These are phyloP conservation scores for Arion vulgaris DNA, from an alignment of 1,140 invertebrate genomes.

Conservation along the genomic window DNA sequence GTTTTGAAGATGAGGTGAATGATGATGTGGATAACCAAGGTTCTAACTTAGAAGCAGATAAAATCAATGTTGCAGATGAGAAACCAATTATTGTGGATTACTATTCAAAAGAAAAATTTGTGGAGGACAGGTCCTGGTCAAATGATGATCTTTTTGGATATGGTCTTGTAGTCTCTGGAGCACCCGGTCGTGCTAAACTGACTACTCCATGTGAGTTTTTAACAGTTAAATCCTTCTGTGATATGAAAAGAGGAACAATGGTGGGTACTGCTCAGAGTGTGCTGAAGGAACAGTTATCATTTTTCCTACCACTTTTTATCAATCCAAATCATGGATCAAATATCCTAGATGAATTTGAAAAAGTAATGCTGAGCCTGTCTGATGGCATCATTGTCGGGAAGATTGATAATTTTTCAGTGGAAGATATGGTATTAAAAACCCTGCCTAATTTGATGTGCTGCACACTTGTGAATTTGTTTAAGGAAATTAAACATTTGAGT, in stretches of 20 bases:
- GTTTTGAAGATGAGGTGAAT: conserved; percentile 38
- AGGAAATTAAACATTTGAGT: conserved; percentile 63
- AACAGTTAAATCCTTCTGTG: conserved; percentile 50
- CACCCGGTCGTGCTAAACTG: conserved; percentile 51
- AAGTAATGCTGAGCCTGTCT: conserved; percentile 50
- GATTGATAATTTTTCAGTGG: conserved; percentile 51
- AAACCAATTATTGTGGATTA: conserved; percentile 43
- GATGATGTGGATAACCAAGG: background rate
- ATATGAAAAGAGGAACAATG: conserved; percentile 52
- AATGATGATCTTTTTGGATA: conserved; percentile 58
- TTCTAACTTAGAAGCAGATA: background rate
- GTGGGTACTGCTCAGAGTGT: conserved; percentile 57
- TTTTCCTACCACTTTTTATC: conserved; percentile 63
- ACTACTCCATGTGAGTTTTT: conserved; percentile 64
- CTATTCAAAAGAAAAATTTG: conserved; percentile 57
- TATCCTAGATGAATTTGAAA: conserved; percentile 54
- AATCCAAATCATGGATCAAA: conserved; percentile 53
- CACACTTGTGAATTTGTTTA: conserved; percentile 62
- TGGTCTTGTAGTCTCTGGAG: conserved; percentile 58
- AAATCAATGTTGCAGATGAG: background rate
- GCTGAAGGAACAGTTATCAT: conserved; percentile 59
- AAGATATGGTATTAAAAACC: conserved; percentile 57
- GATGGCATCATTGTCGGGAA: conserved; percentile 48
- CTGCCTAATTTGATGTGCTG: conserved; percentile 65
- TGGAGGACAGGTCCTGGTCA: conserved; percentile 43